Percentiles rank a stretch among this genome's conserved stretches.
Conservation (phyloP, 1,140 invertebrate species). For the Laupala kohalensis region DNA sequence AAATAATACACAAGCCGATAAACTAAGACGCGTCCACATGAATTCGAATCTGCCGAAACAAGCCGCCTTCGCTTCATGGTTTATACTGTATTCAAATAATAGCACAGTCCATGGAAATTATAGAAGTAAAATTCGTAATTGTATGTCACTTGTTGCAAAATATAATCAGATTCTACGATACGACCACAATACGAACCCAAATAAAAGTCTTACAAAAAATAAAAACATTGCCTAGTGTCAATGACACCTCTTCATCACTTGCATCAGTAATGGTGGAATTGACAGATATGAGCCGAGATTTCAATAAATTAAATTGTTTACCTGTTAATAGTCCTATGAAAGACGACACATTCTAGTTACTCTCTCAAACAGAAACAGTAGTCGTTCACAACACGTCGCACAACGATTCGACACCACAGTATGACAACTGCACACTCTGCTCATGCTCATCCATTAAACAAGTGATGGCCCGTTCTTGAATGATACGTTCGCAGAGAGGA, state of each 20-base stretch:
- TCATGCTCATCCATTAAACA: background rate
- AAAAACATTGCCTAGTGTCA: too few species aligned
- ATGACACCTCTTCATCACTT: background rate
- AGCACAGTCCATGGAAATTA: too few species aligned
- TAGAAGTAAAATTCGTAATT: too few species aligned
- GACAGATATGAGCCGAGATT: background rate
- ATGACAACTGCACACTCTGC: background rate
- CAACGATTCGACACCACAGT: background rate
- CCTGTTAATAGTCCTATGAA: background rate
- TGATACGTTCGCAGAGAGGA: background rate
- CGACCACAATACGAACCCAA: too few species aligned
- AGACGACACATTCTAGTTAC: background rate
- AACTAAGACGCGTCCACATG: too few species aligned
- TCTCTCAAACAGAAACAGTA: background rate
- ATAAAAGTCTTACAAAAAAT: too few species aligned
- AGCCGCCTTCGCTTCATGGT: too few species aligned
- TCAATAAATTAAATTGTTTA: background rate
- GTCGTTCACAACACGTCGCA: background rate
- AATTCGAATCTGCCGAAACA: too few species aligned
- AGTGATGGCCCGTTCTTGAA: background rate
- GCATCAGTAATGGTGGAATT: background rate
- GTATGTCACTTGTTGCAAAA: too few species aligned
- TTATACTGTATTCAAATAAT: too few species aligned
- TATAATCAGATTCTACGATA: too few species aligned
- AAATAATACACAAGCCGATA: too few species aligned